These are phyloP conservation scores for Rugalucina vietnamica DNA, from an alignment of 2,888 invertebrate genomes.

Conservation along the genomic window DNA sequence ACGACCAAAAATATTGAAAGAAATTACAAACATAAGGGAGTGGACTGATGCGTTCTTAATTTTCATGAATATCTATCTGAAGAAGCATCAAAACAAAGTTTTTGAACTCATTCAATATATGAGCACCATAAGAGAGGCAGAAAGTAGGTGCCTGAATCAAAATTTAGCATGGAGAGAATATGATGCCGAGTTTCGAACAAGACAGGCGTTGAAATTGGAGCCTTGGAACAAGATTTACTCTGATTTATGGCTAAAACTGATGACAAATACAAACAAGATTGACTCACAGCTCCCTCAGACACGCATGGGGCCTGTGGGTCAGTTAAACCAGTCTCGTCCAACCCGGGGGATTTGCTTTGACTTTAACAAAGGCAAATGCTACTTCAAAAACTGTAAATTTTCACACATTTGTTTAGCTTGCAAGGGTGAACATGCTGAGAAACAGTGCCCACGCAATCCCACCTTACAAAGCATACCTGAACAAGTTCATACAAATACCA, in stretches of 20 bases:
- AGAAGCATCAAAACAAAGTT: not conserved
- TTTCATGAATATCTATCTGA: not conserved
- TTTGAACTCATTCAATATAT: not conserved
- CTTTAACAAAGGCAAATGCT: not conserved
- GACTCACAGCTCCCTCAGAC: not conserved
- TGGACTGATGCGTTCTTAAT: slow-evolving; percentile 6
- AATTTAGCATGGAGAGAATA: not conserved
- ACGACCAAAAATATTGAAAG: not conserved
- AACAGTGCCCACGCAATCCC: not conserved
- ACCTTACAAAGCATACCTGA: not conserved
- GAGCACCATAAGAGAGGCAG: not conserved
- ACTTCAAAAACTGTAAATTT: not conserved
- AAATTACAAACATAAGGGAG: not conserved
- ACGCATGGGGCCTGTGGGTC: not conserved
- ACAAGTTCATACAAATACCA: not conserved
- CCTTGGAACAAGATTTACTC: not conserved
- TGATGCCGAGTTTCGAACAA: not conserved
- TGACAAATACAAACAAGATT: not conserved
- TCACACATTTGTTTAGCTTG: not conserved
- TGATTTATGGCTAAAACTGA: not conserved
- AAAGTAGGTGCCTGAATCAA: not conserved
- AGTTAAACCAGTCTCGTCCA: not conserved
- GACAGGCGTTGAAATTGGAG: not conserved
- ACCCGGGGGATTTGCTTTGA: not conserved
- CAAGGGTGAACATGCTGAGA: not conserved